Evolutionary conservation across 2,113 vertebrate species (phyloP), one percentile per base, ranked within the genome.

Genomic region (Ranitomeya imitator): DNA sequence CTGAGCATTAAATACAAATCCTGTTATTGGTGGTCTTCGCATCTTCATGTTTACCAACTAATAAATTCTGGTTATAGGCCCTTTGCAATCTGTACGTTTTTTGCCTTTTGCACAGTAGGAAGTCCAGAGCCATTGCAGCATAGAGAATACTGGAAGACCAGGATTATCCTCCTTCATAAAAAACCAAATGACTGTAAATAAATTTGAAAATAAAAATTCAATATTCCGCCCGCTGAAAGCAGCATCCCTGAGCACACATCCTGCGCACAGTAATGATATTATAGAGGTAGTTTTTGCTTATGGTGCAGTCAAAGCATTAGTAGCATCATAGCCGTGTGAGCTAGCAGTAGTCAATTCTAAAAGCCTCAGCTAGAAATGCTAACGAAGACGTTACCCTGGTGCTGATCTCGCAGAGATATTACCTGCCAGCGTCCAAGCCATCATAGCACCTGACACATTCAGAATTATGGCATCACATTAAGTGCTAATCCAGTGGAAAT

Each of bases 401-500:
- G 91, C 89, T 59, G 81, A 90, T 78, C 73, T 63, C 26, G 87
- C 79, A 86, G 16, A 90, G 88, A 85, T 86, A 86, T 85, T 86
- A 86, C 78, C 90, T 90, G 16, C 37, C 52, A 12, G 63, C 37
- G 45, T 60, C 37, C 52, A 23, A 86, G 18, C 83, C 73, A 31
- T 13, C 57, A 0, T 15, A 8, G 83, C 52, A 37, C 52, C 74
- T 84, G 80, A 79, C 85, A 67, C 52, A 15, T 55, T 15, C 54
- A 80, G 79, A 87, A 74, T 59, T 45, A 82, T 81, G 51, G 71
- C 51, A 18, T 79, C n/a, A 65, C 83, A 90, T 87, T 84, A 78
- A 79, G 82, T 11, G 83, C 78, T 90, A 79, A 79, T 16, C 73
- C 37, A 1, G 26, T 37, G 79, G 67, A 83, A 73, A 61, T 63